Conservation (phyloP, 2,113 vertebrate species). For the Alligator sinensis region DNA sequence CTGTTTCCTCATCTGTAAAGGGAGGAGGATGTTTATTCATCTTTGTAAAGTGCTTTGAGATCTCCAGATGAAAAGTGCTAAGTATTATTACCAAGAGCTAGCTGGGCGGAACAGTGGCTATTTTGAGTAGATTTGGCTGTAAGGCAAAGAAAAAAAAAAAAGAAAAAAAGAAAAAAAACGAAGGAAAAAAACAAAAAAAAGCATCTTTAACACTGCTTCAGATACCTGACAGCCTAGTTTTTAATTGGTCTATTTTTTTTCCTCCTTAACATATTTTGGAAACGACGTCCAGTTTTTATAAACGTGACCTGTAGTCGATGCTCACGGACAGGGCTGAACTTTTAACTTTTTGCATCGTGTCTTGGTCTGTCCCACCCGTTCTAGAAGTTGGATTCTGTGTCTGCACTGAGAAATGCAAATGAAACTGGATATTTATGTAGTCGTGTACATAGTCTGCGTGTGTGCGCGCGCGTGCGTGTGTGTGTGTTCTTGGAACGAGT, state of each 20-base stretch:
- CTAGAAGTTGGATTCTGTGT: conserved; percentile 74
- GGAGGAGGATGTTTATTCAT: not conserved
- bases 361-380: conserved; percentile 53
- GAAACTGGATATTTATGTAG: conserved; percentile 82
- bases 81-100: not conserved
- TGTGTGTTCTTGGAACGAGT: conserved; percentile 72
- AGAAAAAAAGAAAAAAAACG: too few relatives aligned
- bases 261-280: conserved; percentile 45
- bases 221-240: conserved; percentile 19
- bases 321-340: conserved; percentile 69
- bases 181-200: not conserved
- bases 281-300: conserved; percentile 53
- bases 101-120: not conserved
- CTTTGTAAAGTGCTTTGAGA: not conserved
- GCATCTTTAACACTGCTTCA: conserved; percentile 17
- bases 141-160: conserved; percentile 8
- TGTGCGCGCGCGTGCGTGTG: conserved; percentile 47
- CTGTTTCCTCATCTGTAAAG: not conserved
- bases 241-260: conserved; percentile 44
- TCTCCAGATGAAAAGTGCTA: not conserved
- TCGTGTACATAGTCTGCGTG: conserved; percentile 67
- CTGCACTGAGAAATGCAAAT: conserved; percentile 83
- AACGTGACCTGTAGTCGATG: conserved; percentile 43
- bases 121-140: not conserved
- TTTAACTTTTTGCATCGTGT: conserved; percentile 53